These are phyloP conservation scores for Mythimna pallens DNA, from an alignment of 2,888 invertebrate genomes.

Conservation along the genomic window DNA sequence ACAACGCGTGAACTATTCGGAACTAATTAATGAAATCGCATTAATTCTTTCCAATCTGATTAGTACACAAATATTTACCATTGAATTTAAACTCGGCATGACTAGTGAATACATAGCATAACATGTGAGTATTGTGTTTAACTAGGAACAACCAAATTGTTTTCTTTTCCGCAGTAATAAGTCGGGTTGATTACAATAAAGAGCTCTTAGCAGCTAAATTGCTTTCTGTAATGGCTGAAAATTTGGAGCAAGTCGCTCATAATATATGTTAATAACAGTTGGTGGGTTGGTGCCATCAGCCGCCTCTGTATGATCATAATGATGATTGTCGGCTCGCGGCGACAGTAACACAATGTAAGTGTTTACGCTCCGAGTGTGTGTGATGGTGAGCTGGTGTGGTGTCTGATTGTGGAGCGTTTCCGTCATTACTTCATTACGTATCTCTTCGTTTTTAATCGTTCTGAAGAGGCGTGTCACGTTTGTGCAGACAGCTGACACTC, in stretches of 20 bases:
- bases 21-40: slow-evolving; percentile 51
- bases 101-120: background rate
- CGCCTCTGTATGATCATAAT: background rate
- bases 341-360: background rate
- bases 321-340: background rate
- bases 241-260: slow-evolving; percentile 27
- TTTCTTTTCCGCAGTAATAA: slow-evolving; percentile 26
- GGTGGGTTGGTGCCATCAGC: background rate
- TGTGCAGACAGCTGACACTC: background rate
- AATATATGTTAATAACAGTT: slow-evolving; percentile 18
- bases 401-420: background rate
- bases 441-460: slow-evolving; percentile 1
- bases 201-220: slow-evolving; percentile 9
- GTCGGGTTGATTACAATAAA: slow-evolving; percentile 25
- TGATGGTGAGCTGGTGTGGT: background rate
- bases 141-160: slow-evolving; percentile 11
- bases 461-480: background rate
- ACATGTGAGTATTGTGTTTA: slow-evolving; percentile 1
- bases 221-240: slow-evolving; percentile 13
- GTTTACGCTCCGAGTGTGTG: too few species aligned
- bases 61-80: slow-evolving; percentile 47
- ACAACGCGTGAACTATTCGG: slow-evolving; percentile 43
- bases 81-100: slow-evolving; percentile 52
- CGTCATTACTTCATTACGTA: background rate
- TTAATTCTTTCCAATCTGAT: slow-evolving; percentile 59